These are phyloP conservation scores for Drosophila pseudotalamancana DNA, from an alignment of 2,888 invertebrate genomes.

Conservation along the genomic window DNA sequence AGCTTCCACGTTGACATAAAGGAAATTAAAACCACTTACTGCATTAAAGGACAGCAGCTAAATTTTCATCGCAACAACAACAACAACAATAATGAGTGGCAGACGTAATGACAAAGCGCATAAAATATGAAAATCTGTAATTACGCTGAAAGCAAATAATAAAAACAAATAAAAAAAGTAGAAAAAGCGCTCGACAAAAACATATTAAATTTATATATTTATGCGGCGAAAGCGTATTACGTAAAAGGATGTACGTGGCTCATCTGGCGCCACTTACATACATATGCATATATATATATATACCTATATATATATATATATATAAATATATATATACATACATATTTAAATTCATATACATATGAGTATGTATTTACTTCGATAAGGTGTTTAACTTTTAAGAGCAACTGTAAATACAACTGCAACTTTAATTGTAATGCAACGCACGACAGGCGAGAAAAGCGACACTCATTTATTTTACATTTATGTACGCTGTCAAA, in stretches of 20 bases:
- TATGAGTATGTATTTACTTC: conserved; percentile 15
- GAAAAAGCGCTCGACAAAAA: conserved; percentile 9
- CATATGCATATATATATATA: not conserved
- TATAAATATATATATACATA: conserved; percentile 1
- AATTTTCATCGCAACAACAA: conserved; percentile 29
- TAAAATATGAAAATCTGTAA: conserved; percentile 54
- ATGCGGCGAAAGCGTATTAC: conserved; percentile 35
- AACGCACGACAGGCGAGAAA: conserved; percentile 17
- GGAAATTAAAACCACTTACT: conserved; percentile 39
- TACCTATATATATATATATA: conserved; percentile 2
- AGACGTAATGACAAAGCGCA: conserved; percentile 42
- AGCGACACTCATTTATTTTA: conserved; percentile 18
- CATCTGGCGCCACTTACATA: conserved; percentile 5
- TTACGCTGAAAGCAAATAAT: conserved; percentile 50
- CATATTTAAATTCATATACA: too few relatives aligned
- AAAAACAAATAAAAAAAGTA: conserved; percentile 8
- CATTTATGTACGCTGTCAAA: conserved; percentile 2
- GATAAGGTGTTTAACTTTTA: conserved; percentile 42
- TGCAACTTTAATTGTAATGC: conserved; percentile 37
- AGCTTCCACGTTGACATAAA: conserved; percentile 54
- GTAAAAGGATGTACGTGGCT: conserved; percentile 27
- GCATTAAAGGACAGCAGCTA: conserved; percentile 24
- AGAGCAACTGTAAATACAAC: conserved; percentile 65
- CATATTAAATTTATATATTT: conserved; percentile 42
- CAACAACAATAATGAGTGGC: conserved; percentile 12